Percentiles rank a stretch among this genome's conserved stretches.
Conservation (phyloP, 2,888 invertebrate species). For the Podabrus alpinus region DNA sequence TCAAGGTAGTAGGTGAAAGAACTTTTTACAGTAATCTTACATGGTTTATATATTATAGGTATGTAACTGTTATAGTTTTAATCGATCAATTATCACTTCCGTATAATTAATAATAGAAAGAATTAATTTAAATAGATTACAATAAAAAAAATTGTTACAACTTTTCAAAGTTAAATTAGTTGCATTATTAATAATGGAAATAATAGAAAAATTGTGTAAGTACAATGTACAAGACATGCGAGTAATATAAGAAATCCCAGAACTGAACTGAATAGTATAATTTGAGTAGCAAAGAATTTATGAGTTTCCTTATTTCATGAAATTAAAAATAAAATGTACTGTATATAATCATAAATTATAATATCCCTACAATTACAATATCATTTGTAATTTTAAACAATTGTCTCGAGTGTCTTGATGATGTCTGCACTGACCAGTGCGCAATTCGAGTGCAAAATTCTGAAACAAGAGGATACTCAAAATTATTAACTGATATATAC, state of each 20-base stretch:
- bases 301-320: not conserved
- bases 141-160: not conserved
- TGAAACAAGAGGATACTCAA: too few species aligned
- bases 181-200: not conserved
- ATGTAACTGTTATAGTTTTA: not conserved
- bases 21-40: not conserved
- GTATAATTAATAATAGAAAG: not conserved
- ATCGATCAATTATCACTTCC: not conserved
- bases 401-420: not conserved
- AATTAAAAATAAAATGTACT: not conserved
- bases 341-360: not conserved
- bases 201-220: not conserved
- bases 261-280: not conserved
- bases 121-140: not conserved
- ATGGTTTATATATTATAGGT: not conserved
- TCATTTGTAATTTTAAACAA: not conserved
- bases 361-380: not conserved
- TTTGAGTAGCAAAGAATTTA: not conserved
- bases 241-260: not conserved
- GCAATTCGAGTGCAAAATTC: not conserved
- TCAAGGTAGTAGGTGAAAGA: conserved; percentile 1
- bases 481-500: too few species aligned
- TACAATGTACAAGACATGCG: not conserved
- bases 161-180: not conserved
- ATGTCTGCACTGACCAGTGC: not conserved